Conservation (phyloP, 2,888 invertebrate species). For the Lysandra coridon region DNA sequence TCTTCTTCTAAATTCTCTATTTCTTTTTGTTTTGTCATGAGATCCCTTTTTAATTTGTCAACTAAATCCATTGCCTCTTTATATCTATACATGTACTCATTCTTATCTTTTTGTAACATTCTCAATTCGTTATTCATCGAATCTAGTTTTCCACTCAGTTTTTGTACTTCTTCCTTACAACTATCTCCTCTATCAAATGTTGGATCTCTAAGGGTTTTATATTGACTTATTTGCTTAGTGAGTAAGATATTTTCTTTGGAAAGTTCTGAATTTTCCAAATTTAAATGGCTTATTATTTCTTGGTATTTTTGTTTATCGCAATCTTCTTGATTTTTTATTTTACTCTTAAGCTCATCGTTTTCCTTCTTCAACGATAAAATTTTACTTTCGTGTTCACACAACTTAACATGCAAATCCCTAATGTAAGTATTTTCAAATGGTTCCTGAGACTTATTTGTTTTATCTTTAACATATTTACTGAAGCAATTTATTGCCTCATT, state of each 20-base stretch:
- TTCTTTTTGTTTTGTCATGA: constrained; percentile 66
- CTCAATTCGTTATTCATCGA: constrained; percentile 59
- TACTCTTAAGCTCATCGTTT: constrained; percentile 64
- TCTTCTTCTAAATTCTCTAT: constrained; percentile 70
- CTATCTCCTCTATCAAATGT: constrained; percentile 53
- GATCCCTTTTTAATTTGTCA: constrained; percentile 69
- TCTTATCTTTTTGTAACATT: constrained; percentile 63
- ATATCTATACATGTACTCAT: constrained; percentile 64
- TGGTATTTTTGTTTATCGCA: constrained; percentile 63
- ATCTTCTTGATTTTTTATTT: constrained; percentile 50
- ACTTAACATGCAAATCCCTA: constrained; percentile 65
- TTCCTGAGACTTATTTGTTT: constrained; percentile 45
- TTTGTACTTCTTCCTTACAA: constrained; percentile 55
- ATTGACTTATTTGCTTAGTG: constrained; percentile 64
- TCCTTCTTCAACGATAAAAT: constrained; percentile 72
- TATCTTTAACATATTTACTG: constrained; percentile 60
- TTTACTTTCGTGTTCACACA: constrained; percentile 75
- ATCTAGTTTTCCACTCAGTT: constrained; percentile 59
- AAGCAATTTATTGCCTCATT: constrained; percentile 64
- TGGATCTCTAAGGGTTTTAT: constrained; percentile 54
- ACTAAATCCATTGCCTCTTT: constrained; percentile 62
- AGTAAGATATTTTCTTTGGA: constrained; percentile 70
- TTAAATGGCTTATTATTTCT: constrained; percentile 69
- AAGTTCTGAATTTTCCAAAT: constrained; percentile 69
- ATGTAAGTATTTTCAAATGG: constrained; percentile 56